Base-by-base conservation (phyloP, 2,797 vertebrate genomes). In the Meda fulgida region DNA sequence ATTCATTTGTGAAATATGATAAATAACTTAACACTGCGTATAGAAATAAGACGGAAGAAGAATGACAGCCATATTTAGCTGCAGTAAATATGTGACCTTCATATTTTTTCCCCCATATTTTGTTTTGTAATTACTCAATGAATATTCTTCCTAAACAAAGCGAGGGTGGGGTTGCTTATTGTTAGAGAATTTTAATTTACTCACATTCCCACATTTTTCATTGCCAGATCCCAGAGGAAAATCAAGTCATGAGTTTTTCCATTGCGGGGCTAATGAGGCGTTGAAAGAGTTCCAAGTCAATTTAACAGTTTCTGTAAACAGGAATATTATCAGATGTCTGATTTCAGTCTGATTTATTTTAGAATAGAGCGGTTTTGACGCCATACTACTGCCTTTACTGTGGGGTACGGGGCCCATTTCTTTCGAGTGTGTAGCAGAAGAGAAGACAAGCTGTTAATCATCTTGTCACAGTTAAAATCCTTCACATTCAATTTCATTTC, bases 271-370 rank as follows among this genome's bases (percentile, higher is more conserved):
- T 83, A 76, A 83, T 76, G 81, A 83, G 58, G 43, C 31, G 2
- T 76, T 83, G 55, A 83, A 76, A 83, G 71, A 76, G 81, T 34
- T 82, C 38, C 29, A 73, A 73, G 53, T 82, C 53, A 82, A 46
- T 82, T 82, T 73, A 71, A 73, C 69, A 73, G 80, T 63, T 63
- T 71, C 53, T 82, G 69, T 82, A 73, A 82, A 82, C 53, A 82
- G 80, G 69, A 63, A 82, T 82, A 63, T 82, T 63, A 73, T 43
- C 38, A 63, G 53, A 81, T 81, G 69, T 82, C 80, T 82, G 53
- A 73, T 73, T 82, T 82, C 19, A 82, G 10, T 73, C 38, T 63
- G 38, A 63, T 72, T 71, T 46, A 72, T 82, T 81, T 82, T 31
- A 76, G 19, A 72, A 72, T 60, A 81, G n/a, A 60, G 26, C 2